A percentile compares a stretch with the other conserved stretches of the same genome.
phyloP scores from a whole-genome alignment of 2,113 vertebrate genomes.

The Leuciscus idus region DNA sequence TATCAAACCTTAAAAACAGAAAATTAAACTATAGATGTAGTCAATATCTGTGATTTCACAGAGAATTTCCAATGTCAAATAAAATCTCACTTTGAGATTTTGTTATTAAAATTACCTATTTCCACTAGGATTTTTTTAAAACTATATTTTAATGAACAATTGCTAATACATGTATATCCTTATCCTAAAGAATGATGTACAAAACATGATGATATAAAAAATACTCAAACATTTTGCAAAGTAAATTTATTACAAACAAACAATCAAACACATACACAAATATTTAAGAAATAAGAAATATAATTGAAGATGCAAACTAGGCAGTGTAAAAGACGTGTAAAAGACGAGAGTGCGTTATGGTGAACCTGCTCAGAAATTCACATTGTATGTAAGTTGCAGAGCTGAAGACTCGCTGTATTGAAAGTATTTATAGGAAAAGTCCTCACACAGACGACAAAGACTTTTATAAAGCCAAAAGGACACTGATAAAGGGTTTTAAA shows the following conservation, averaged over 20 bases:
- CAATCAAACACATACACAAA: not conserved
- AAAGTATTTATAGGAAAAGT: slow-evolving; percentile 19
- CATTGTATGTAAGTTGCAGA: slow-evolving; percentile 22
- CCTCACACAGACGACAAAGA: slow-evolving; percentile 16
- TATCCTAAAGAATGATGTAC: not conserved
- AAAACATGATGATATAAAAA: slow-evolving; percentile 7
- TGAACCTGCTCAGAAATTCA: slow-evolving; percentile 29
- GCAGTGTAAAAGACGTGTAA: slow-evolving; percentile 20
- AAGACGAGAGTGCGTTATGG: not conserved
- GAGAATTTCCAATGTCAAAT: not conserved
- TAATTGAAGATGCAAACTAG: not conserved
- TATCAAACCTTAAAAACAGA: not conserved
- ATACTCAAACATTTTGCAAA: not conserved
- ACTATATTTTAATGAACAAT: not conserved
- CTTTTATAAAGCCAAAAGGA: not conserved
- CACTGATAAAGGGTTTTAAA: slow-evolving; percentile 7
- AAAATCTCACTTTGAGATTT: not conserved
- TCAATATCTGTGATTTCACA: not conserved
- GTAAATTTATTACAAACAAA: not conserved
- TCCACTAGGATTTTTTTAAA: not conserved
- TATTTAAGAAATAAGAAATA: slow-evolving; percentile 18
- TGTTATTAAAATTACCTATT: not conserved
- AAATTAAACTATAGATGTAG: not conserved
- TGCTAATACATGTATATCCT: not conserved
- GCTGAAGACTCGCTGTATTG: not conserved